Evolutionary conservation across 2,113 vertebrate genomes (phyloP).

Genomic region (Psilopsiagon aymara): DNA sequence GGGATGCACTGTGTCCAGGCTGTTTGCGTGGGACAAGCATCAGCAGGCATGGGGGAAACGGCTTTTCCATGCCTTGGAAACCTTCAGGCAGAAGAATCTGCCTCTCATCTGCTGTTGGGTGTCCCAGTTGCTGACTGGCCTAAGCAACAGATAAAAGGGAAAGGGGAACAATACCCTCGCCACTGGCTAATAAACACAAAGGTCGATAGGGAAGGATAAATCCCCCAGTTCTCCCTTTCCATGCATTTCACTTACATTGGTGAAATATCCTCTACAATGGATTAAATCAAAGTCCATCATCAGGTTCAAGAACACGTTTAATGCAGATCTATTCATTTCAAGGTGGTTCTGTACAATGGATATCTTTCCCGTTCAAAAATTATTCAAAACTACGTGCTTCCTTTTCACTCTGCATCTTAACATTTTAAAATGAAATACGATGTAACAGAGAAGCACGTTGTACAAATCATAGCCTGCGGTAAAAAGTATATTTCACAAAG

Average conservation of each 20-base stretch:
- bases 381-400: neutral
- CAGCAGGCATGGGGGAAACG: fast-evolving
- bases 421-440: neutral
- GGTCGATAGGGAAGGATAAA: neutral
- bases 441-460: neutral
- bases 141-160: neutral
- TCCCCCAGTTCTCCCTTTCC: neutral
- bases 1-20: neutral
- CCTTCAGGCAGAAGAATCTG: neutral
- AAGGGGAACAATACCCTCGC: neutral
- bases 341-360: conserved; percentile 8
- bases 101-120: neutral
- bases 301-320: conserved; percentile 45
- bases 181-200: neutral
- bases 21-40: too few species aligned
- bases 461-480: conserved; percentile 5
- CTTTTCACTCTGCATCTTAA: conserved; percentile 1
- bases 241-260: neutral
- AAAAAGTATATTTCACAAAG: conserved; percentile 42
- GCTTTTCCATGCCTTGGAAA: neutral
- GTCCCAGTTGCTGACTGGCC: neutral
- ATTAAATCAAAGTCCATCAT: neutral
- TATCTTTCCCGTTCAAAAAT: conserved; percentile 47
- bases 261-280: neutral
- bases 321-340: conserved; percentile 42